These are phyloP conservation scores for Platyura marginata DNA, from an alignment of 1,140 invertebrate genomes.

Conservation along the genomic window DNA sequence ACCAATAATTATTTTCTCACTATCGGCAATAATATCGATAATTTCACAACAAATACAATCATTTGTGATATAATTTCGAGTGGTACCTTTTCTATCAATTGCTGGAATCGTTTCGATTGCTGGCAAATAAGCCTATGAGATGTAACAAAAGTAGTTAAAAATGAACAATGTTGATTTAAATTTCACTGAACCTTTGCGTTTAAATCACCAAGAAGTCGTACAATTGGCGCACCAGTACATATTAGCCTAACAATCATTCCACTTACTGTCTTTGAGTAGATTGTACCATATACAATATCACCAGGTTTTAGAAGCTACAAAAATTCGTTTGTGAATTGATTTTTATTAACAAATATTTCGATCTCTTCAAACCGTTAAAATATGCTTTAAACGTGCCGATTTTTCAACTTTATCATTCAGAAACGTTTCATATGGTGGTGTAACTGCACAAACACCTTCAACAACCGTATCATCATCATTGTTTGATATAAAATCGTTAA, in stretches of 20 bases:
- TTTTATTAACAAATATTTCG: no score
- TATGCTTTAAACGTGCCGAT: slow-evolving; percentile 51
- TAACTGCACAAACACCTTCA: slow-evolving; percentile 63
- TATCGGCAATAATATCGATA: slow-evolving; percentile 65
- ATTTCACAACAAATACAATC: slow-evolving; percentile 77
- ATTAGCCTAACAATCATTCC: slow-evolving; percentile 66
- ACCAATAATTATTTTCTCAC: slow-evolving; percentile 70
- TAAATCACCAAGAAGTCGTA: slow-evolving; percentile 62
- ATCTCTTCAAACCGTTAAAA: slow-evolving; percentile 73
- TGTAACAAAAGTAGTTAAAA: no score
- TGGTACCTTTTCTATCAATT: slow-evolving; percentile 63
- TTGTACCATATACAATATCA: slow-evolving; percentile 60
- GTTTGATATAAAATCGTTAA: slow-evolving; percentile 26
- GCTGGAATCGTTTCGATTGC: slow-evolving; percentile 50
- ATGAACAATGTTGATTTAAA: no score
- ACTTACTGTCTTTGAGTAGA: slow-evolving; percentile 38
- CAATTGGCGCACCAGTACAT: slow-evolving; percentile 57
- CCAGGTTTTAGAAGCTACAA: slow-evolving; percentile 56
- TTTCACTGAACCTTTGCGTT: no score
- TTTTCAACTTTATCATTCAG: slow-evolving; percentile 27
- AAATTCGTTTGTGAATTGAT: no score
- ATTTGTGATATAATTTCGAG: slow-evolving; percentile 58
- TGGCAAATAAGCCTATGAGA: slow-evolving; percentile 48
- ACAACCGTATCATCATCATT: slow-evolving; percentile 13
- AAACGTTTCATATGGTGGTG: slow-evolving; percentile 74